Evolutionary conservation across 2,888 invertebrate species (phyloP).

Genomic region (Scaptomyza tumidula): DNA sequence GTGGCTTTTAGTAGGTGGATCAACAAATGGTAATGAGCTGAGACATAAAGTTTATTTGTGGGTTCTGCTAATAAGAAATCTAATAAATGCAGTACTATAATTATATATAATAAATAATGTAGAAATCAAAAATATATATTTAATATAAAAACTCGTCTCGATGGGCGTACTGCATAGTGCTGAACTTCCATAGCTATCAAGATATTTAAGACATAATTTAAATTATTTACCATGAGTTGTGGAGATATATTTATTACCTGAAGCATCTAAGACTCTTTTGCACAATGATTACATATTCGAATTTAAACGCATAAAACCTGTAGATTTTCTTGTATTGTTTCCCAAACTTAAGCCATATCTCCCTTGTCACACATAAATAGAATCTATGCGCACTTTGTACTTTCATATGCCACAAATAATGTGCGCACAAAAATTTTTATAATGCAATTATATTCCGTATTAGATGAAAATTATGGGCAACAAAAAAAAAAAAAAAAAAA

Average conservation of each 20-base stretch:
- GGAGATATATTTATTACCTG: too few relatives aligned
- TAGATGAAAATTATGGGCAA: conserved; percentile 54
- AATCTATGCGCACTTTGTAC: conserved; percentile 20
- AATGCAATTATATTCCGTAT: conserved; percentile 72
- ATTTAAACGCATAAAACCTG: neutral
- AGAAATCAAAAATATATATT: too few relatives aligned
- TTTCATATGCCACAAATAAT: conserved; percentile 34
- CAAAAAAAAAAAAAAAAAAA: neutral
- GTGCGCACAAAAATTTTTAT: conserved; percentile 51
- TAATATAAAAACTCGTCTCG: too few relatives aligned
- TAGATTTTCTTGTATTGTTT: conserved; percentile 7
- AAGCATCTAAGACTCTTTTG: too few relatives aligned
- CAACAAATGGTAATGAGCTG: conserved; percentile 56
- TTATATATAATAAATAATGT: too few relatives aligned
- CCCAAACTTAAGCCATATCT: conserved; percentile 9
- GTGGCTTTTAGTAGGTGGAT: conserved; percentile 31
- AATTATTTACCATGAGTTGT: too few relatives aligned
- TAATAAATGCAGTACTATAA: too few relatives aligned
- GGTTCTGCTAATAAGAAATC: too few relatives aligned
- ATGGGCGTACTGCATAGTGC: too few relatives aligned
- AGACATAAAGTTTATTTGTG: neutral
- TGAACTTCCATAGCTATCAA: too few relatives aligned
- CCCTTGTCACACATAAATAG: conserved; percentile 10
- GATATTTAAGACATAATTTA: too few relatives aligned
- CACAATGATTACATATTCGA: neutral